Evolutionary conservation across 1,140 invertebrate genomes (phyloP).

Genomic region (Phymastichus coffea): DNA sequence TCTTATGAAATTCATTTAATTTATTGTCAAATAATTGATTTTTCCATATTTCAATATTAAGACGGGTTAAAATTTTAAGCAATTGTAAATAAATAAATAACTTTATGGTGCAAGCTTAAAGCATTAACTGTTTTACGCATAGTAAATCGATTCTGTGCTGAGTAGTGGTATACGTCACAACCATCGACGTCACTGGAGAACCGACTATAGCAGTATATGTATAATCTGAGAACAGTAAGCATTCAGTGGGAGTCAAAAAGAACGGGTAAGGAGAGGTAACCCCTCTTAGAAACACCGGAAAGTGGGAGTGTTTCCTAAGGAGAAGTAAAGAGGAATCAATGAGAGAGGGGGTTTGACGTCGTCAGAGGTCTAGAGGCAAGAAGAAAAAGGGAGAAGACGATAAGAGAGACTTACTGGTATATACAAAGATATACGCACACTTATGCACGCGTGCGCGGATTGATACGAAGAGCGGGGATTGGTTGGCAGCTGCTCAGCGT

Average conservation of each 20-base stretch:
- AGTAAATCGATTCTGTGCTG: constrained; percentile 33
- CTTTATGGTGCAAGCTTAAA: no score
- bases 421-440: constrained; percentile 26
- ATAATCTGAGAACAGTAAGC: constrained; percentile 12
- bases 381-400: constrained; percentile 20
- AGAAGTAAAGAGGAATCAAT: constrained; percentile 15
- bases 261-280: neutral
- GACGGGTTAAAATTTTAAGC: no score
- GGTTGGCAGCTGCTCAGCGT: constrained; percentile 55
- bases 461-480: constrained; percentile 49
- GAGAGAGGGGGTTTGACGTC: constrained; percentile 27
- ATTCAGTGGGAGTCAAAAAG: constrained; percentile 11
- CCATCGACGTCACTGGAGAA: constrained; percentile 53
- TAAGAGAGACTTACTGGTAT: constrained; percentile 29
- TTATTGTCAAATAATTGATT: no score
- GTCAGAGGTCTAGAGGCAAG: constrained; percentile 16
- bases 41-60: no score
- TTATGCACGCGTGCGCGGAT: constrained; percentile 49
- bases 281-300: no score
- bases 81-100: no score
- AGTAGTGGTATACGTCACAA: constrained; percentile 41
- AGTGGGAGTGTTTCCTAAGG: neutral
- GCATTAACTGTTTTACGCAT: no score
- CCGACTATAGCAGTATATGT: constrained; percentile 27
- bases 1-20: no score